A percentile compares a stretch with the other conserved stretches of the same genome.
These are phyloP conservation scores for Callipepla squamata DNA, from an alignment of 2,113 vertebrate species.

Conservation along the genomic window DNA sequence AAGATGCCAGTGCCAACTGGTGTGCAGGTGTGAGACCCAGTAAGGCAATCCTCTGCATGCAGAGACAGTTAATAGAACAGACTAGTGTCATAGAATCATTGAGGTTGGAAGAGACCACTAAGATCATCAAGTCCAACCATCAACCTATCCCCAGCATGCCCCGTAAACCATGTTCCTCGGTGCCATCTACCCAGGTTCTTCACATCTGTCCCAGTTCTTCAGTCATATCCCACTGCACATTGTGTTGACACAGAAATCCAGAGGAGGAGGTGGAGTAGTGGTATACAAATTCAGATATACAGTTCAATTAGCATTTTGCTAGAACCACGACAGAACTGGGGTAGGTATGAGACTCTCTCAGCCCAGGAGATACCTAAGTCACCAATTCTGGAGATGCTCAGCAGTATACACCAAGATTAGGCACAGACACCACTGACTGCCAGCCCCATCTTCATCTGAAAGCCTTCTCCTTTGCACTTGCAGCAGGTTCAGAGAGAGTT, in stretches of 20 bases:
- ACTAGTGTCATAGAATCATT: too few species aligned
- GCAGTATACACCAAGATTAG: neutral
- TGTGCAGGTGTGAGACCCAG: neutral
- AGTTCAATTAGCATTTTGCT: neutral
- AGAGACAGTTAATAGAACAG: neutral
- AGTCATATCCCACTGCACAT: neutral
- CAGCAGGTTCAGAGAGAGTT: neutral
- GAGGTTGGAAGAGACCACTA: too few species aligned
- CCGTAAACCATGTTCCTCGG: too few species aligned
- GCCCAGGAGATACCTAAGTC: neutral
- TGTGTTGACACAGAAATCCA: neutral
- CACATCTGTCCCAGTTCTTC: neutral
- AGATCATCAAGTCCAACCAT: too few species aligned
- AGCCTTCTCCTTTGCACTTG: neutral
- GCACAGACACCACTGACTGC: neutral
- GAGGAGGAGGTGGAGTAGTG: neutral
- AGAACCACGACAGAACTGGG: neutral
- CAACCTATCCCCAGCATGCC: too few species aligned
- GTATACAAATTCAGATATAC: accelerated
- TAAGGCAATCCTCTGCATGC: neutral
- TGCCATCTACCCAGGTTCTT: too few species aligned
- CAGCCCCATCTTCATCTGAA: neutral
- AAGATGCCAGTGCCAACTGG: neutral
- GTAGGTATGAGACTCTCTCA: neutral
- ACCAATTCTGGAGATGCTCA: neutral